phyloP scores from a whole-genome alignment of 2,113 vertebrate genomes.

The Pomatostomus ruficeps region DNA sequence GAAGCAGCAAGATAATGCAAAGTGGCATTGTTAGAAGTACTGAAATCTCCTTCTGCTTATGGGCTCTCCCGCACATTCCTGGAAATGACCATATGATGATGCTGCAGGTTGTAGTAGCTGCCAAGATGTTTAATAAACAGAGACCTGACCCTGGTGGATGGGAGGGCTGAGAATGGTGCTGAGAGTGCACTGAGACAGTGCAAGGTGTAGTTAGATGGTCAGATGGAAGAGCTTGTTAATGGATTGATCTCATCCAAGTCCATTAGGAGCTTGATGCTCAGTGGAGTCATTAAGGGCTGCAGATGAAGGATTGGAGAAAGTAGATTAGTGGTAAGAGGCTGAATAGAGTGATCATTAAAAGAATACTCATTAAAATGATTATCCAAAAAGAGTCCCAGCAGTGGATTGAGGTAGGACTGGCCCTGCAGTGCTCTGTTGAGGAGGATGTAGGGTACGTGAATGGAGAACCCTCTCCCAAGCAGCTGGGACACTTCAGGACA shows the following conservation, averaged over 20 bases:
- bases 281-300: background rate
- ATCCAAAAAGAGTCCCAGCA: background rate
- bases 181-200: background rate
- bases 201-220: background rate
- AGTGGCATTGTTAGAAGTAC: background rate
- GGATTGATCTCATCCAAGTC: constrained; percentile 26
- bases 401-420: background rate
- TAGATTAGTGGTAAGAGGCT: constrained; percentile 7
- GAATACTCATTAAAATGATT: background rate
- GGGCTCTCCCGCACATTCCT: background rate
- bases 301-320: background rate
- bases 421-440: background rate
- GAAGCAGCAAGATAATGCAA: background rate
- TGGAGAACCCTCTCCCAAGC: background rate
- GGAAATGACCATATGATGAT: background rate
- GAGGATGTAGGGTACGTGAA: background rate
- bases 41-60: background rate
- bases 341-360: background rate
- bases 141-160: background rate
- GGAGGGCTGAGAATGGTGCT: background rate
- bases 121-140: background rate
- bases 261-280: background rate
- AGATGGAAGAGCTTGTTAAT: background rate
- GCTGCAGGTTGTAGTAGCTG: background rate
- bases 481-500: background rate